These are phyloP conservation scores for Amblyopsis hoosieri DNA, from an alignment of 2,797 vertebrate genomes.

Conservation along the genomic window DNA sequence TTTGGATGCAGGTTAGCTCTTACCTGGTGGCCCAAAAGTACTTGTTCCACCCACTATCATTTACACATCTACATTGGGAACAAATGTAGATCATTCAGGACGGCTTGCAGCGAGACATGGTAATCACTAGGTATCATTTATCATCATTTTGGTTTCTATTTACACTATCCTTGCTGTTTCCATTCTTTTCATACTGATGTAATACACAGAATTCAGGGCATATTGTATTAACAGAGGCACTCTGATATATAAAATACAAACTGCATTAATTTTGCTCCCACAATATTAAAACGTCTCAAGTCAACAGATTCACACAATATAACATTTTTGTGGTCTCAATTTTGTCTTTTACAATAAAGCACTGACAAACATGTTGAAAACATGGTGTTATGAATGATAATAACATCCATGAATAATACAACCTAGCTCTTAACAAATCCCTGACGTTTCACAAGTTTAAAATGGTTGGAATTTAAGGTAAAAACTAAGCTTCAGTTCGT, in stretches of 20 bases:
- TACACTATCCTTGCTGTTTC: constrained; percentile 24
- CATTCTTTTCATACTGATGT: constrained; percentile 25
- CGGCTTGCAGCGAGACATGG: constrained; percentile 20
- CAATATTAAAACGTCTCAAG: constrained; percentile 24
- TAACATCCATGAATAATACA: too few relatives aligned
- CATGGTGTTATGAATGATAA: too few relatives aligned
- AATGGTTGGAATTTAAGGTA: too few relatives aligned
- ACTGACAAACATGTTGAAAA: too few relatives aligned
- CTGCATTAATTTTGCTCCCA: constrained; percentile 12
- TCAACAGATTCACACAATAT: constrained; percentile 10
- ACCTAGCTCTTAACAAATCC: too few relatives aligned
- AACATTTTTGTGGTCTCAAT: not conserved
- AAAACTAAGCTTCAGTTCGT: too few relatives aligned
- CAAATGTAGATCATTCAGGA: constrained; percentile 16
- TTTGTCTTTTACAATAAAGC: too few relatives aligned
- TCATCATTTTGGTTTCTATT: constrained; percentile 15
- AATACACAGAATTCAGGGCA: constrained; percentile 52
- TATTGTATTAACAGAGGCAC: constrained; percentile 52
- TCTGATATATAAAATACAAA: constrained; percentile 46
- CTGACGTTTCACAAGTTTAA: too few relatives aligned
- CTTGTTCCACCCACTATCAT: constrained; percentile 46
- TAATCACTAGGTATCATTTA: constrained; percentile 34
- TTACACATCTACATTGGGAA: constrained; percentile 30
- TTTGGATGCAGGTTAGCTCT: constrained; percentile 36
- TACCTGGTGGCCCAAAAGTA: constrained; percentile 48